A percentile compares a stretch with the other conserved stretches of the same genome.
Evolutionary conservation across 2,888 invertebrate genomes (phyloP).

Genomic region (Lottia gigantea): DNA sequence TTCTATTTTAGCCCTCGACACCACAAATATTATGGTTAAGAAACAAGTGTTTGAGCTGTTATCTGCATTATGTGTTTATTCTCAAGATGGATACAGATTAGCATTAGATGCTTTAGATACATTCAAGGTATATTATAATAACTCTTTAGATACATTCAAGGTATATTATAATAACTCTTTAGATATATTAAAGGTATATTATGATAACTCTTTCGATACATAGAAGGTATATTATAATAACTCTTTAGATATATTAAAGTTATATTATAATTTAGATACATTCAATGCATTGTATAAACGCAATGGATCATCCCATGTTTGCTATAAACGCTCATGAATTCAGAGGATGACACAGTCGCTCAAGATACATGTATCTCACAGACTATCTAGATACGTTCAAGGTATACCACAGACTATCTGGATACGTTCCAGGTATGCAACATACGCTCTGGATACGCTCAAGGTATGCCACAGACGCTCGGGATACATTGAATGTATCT

Average conservation of each 20-base stretch:
- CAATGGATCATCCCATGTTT: too few species aligned
- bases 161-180: slow-evolving; percentile 73
- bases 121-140: slow-evolving; percentile 81
- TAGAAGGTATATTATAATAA: slow-evolving; percentile 78
- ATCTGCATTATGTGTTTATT: slow-evolving; percentile 94
- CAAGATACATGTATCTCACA: too few species aligned
- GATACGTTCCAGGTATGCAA: too few species aligned
- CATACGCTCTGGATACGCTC: too few species aligned
- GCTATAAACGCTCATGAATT: too few species aligned
- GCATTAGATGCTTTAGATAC: slow-evolving; percentile 84
- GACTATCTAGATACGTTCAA: too few species aligned
- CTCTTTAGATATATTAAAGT: slow-evolving; percentile 88
- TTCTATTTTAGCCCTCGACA: slow-evolving; percentile 80
- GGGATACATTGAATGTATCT: too few species aligned
- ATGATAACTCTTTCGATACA: slow-evolving; percentile 76
- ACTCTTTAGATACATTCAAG: slow-evolving; percentile 92
- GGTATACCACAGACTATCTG: too few species aligned
- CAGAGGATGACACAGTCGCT: too few species aligned
- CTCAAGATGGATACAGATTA: slow-evolving; percentile 75
- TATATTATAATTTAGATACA: slow-evolving; percentile 61
- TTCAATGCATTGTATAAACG: too few species aligned
- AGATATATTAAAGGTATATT: slow-evolving; percentile 87
- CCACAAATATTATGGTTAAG: slow-evolving; percentile 89
- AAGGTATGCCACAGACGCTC: too few species aligned
- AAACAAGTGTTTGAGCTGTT: slow-evolving; percentile 96